These are phyloP conservation scores for Cataglyphis altisquamis DNA, from an alignment of 2,888 invertebrate species.

Conservation along the genomic window DNA sequence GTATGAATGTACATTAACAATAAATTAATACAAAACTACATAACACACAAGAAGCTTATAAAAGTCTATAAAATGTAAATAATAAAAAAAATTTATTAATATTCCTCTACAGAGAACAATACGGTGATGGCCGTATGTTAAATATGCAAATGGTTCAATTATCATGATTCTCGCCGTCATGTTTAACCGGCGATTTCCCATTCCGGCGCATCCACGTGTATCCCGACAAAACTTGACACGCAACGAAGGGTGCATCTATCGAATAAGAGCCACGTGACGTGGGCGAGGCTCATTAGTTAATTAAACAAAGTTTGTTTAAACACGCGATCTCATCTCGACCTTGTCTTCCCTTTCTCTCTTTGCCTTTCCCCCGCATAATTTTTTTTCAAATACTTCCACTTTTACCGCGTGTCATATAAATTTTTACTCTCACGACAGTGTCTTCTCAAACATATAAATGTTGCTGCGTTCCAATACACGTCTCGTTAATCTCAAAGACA, in stretches of 20 bases:
- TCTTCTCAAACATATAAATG: not conserved
- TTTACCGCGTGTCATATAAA: conserved; percentile 6
- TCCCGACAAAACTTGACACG: conserved; percentile 27
- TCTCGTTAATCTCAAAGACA: not conserved
- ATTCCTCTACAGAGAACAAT: not conserved
- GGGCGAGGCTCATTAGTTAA: conserved; percentile 80
- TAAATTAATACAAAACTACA: not conserved
- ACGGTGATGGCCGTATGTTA: not conserved
- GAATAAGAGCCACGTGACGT: conserved; percentile 68
- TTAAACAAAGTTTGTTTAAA: conserved; percentile 74
- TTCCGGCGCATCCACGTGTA: conserved; percentile 49
- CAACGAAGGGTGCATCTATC: conserved; percentile 60
- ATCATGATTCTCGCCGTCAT: conserved; percentile 25
- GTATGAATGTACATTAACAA: not conserved
- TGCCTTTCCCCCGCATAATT: not conserved
- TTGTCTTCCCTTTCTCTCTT: conserved; percentile 36
- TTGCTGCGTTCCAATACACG: not conserved
- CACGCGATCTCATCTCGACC: conserved; percentile 68
- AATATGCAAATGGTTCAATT: conserved; percentile 38
- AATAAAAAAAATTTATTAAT: not conserved
- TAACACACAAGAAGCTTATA: too few species aligned
- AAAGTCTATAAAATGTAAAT: not conserved
- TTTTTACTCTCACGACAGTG: not conserved
- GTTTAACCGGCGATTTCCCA: conserved; percentile 49
- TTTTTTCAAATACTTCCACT: not conserved